Evolutionary conservation across 2,888 invertebrate genomes (phyloP), one percentile per base, ranked within the genome.

Genomic region (Choristoneura rosaceana): DNA sequence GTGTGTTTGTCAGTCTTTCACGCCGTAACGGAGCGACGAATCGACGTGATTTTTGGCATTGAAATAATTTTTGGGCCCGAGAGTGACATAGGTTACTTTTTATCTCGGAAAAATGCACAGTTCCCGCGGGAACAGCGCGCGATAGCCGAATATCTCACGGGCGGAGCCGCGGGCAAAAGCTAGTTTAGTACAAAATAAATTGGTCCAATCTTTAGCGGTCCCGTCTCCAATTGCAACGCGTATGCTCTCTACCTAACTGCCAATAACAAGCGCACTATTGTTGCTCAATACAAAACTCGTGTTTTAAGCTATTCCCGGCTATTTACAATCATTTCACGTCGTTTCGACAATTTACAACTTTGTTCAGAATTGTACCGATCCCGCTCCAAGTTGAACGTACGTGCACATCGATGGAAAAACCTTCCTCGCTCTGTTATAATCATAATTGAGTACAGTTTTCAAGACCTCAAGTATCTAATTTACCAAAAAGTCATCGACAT

Each of bases 211-310:
- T 8, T 0, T 8, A 17, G 45, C 64, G 55, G 14, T 33, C 10
- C n/a, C 33, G 62, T 3, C 17, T 12, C 8, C 45, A 61, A 15
- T 74, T 62, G 8, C 5, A 3, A 0, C 3, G 74, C 81, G 80
- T 87, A 74, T 84, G 79, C 83, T 76, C 25, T 73, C 61, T 75
- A 52, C 34, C 33, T 76, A 79, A 84, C 79, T 74, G 83, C 83
- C 81, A 83, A 88, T 89, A 73, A 73, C 73, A 73, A 63, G 73
- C 73, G 73, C 69, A 69, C 73, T 64, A 73, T 73, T 69, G 73
- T 73, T 73, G 73, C 73, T 73, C 73, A 73, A 73, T 73, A 73
- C 73, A 73, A 69, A 69, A 73, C 73, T 73, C 73, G 73, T 73
- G 73, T 73, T 73, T 73, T 73, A 73, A 73, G 68, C 73, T 59